Evolutionary conservation across 2,888 invertebrate species (phyloP), one percentile per base, ranked within the genome.

Genomic region (Melanostoma scalare): DNA sequence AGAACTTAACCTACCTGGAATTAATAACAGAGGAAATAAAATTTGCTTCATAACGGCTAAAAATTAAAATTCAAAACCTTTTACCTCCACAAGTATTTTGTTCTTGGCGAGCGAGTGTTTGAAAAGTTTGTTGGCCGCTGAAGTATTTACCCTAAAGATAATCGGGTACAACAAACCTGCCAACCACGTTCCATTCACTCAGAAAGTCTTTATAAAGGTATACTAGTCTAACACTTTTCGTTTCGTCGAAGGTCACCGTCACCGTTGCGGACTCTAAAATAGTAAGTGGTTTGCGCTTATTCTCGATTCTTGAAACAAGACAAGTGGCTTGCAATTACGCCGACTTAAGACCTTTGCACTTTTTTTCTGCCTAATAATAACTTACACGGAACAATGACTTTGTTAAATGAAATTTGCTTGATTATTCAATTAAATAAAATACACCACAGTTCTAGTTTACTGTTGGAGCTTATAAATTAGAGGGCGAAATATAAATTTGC

Each of bases 161-260:
- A 30, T 30, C n/a, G n/a, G 9, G 30, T 48, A 48, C 30, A 42
- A 35, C 30, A 9, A 46, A 61, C 36, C 36, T 46, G 30, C 48
- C 50, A 4, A 50, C 6, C 50, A 63, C 30, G 38, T 50, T 38
- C 63, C 63, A 63, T 50, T 63, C 20, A 20, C 50, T 63, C 40
- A 50, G 38, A 63, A 31, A 61, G n/a, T 48, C 38, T 48, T 50
- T 50, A 20, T 20, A 20, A 56, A 74, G 79, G 69, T 63, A 48
- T 68, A 74, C 74, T 33, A 56, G 68, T 74, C 55, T 63, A 67
- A 53, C 61, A 80, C 81, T 82, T 82, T 82, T 82, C 46, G 56
- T 77, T 82, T 77, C 77, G 33, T 72, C 68, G 81, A 82, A 82
- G 81, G 81, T 73, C 81, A 68, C 38, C 40, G n/a, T 20, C 61